Evolutionary conservation across 2,113 vertebrate species (phyloP), one percentile per base, ranked within the genome.

Genomic region (Chaetodon auriga): DNA sequence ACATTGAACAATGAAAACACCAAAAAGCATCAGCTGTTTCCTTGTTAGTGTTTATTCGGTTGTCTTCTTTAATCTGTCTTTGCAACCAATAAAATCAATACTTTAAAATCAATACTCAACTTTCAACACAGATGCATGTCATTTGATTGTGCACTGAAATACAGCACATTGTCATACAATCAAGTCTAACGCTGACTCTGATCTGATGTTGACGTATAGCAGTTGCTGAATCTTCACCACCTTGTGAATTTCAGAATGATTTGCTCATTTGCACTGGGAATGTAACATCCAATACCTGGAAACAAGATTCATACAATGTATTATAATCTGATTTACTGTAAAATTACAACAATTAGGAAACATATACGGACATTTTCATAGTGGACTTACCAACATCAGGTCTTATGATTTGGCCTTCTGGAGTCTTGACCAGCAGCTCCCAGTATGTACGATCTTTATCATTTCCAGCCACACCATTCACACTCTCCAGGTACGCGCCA

Each of bases 231-330:
- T 82, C 57, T 62, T 91, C 48, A 88, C 76, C 78, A 90, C 0
- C 6, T 86, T 5, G 75, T 68, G 11, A 86, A 90, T 2, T 58
- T 86, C 54, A 93, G 85, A 21, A 89, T 80, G 10, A 93, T 87
- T 58, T 68, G 49, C 1, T 90, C 78, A 2, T 84, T 15, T 7
- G 9, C 16, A 0, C 30, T 51, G 15, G 92, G 92, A 78, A 91
- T 75, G 71, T 87, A 90, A 25, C 87, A 91, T 38, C 89, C 90
- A 18, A 93, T 89, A 11, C 92, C 92, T 93, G 80, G 18, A 81
- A 77, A 60, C 8, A 73, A 77, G 15, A 54, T 2, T 9, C 12
- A 36, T 13, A 45, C 10, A 11, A 0, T 13, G 4, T 43, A 6
- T 77, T 43, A 68, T 9, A 30, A 63, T 54, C 2, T 23, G 23